Evolutionary conservation across 2,888 invertebrate species (phyloP), one percentile per base, ranked within the genome.

Genomic region (Pristionchus arcanus): DNA sequence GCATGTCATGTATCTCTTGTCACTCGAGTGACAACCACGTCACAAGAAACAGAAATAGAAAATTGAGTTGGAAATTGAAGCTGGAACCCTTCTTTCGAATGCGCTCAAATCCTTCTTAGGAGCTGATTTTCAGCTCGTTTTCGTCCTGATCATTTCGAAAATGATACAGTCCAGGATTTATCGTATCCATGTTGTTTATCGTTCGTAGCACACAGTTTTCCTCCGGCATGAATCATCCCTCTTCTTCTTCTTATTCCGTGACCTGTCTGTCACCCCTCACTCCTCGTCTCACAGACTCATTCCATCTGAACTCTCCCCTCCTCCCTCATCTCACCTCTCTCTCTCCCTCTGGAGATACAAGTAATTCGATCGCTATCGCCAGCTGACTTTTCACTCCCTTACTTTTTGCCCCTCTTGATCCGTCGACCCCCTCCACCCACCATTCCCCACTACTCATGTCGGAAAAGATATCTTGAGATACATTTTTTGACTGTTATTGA

Each of bases 201-300:
- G 42, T 49, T n/a, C n/a, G n/a, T n/a, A n/a, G n/a, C 63, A 21
- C 13, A 59, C 63, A n/a, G 63, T 34, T 71, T 49, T 71, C 71
- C 66, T 21, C 66, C 66, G n/a, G 25, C 16, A 4, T 49, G 71
- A 34, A 31, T 71, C 28, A 81, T 16, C 42, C 21, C n/a, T 19
- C 42, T 53, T 5, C 28, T 5, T 81, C 21, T 13, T 19, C 42
- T 53, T 5, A 16, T 5, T 81, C 16, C 49, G 9, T 81, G 25
- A 81, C 81, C 25, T 81, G 74, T 81, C 81, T 81, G 74, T 81
- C 81, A 53, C 81, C 37, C 81, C 81, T 81, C 81, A 81, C 81
- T 81, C 81, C n/a, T 49, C 42, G 42, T 49, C 42, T 81, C 49
- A 49, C 53, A 53, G 42, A 42, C 53, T 37, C 31, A 63, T 19